Base-by-base conservation (phyloP, 92 coral and sea anemone species). In the Bergia sp. region DNA sequence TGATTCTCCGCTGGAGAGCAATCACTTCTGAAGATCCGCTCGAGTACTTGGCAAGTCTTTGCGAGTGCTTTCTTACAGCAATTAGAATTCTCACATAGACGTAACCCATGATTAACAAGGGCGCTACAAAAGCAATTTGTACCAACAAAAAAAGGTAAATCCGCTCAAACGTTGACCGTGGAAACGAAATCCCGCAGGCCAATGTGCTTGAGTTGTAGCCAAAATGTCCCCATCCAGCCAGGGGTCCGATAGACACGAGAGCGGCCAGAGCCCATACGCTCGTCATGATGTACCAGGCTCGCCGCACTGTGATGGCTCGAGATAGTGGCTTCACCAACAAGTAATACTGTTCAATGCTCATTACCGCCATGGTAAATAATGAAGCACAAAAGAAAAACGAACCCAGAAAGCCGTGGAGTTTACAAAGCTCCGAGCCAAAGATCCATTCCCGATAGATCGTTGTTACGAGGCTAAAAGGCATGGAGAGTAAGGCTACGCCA, bases 271-370 rank as follows among this genome's bases (percentile, higher is more conserved):
- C 80, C 98, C 98, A 95, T 16, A 92, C 94, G 7, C 76, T 57
- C 1, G 82, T 87, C 57, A 94, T 94, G 92, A 95, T 92, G 13
- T 64, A 81, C 95, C 98, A 89, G 36, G 98, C 98, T 23, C 98
- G 93, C 23, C 90, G 91, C 6, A 92, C 91, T 7, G 96, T 95
- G 49, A 95, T 95, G 23, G 95, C 74, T 36, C 98, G 92, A 18
- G 98, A 94, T 15, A 95, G 90, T 73, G 98, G 98, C 89, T 89
- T 93, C 41, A 94, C 98, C 6, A 95, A 87, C n/a, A 94, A 88
- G 53, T 92, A 92, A 87, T 92, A 95, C 90, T 95, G 98, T 29
- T 95, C 98, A 43, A 95, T 91, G 23, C 98, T 95, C 98, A 95
- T 95, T 9, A 95, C 91, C 8, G 98, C 94, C 66, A 95, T 86